Conservation (phyloP, 2,888 invertebrate species). For the Lymantria dispar region DNA sequence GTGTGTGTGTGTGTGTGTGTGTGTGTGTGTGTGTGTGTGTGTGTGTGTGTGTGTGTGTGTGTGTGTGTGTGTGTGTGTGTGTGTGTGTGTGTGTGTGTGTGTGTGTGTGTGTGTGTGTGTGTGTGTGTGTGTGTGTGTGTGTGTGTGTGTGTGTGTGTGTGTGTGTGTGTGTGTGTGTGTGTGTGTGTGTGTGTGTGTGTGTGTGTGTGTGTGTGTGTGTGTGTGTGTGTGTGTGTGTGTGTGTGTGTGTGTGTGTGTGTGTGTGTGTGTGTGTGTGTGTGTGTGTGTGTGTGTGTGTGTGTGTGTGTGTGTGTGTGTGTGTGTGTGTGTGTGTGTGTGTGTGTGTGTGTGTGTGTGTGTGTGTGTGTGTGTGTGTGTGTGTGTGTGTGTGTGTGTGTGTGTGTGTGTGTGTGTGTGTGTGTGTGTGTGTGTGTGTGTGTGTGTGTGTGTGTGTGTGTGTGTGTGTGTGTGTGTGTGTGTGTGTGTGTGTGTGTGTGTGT, state of each 20-base stretch:
- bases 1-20: slow-evolving; percentile 1
- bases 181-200: slow-evolving; percentile 1
- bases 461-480: too few relatives aligned
- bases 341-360: neutral
- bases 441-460: too few relatives aligned
- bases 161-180: neutral
- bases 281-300: neutral
- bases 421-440: neutral
- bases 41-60: neutral
- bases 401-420: neutral
- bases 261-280: slow-evolving; percentile 1
- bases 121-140: neutral
- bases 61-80: neutral
- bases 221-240: neutral
- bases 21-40: neutral
- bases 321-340: neutral
- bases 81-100: neutral
- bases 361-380: neutral
- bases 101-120: neutral
- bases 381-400: neutral
- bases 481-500: too few relatives aligned
- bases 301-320: neutral
- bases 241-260: neutral
- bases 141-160: slow-evolving; percentile 1
- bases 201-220: neutral